phyloP scores from a whole-genome alignment of 2,113 vertebrate species.

The Elachura formosa region DNA sequence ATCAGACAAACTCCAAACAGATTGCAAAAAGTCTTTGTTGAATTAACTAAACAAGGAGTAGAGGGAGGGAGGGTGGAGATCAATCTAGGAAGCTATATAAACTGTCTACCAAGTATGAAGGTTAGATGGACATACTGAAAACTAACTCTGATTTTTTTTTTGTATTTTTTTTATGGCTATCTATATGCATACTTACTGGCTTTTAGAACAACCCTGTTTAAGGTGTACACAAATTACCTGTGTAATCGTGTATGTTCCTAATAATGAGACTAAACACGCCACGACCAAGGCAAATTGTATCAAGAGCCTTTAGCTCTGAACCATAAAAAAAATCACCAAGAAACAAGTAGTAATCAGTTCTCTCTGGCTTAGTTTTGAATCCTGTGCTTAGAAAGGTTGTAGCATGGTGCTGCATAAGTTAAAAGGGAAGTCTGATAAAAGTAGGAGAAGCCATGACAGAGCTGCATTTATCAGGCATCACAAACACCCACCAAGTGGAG shows the following conservation, averaged over 20 bases:
- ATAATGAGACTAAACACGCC: slow-evolving; percentile 45
- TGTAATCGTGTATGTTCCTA: slow-evolving; percentile 36
- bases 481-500: not conserved
- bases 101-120: slow-evolving; percentile 63
- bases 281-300: slow-evolving; percentile 50
- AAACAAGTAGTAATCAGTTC: slow-evolving; percentile 12
- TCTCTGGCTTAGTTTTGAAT: slow-evolving; percentile 9
- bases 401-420: not conserved
- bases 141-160: slow-evolving; percentile 11
- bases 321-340: not conserved
- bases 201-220: not conserved
- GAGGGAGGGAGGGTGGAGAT: slow-evolving; percentile 60
- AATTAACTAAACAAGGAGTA: slow-evolving; percentile 79
- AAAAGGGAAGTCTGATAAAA: slow-evolving; percentile 3
- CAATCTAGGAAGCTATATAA: slow-evolving; percentile 69
- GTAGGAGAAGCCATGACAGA: not conserved
- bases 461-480: not conserved
- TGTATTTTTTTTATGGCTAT: not conserved
- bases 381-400: not conserved
- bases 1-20: slow-evolving; percentile 83
- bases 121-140: slow-evolving; percentile 48
- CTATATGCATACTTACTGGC: not conserved
- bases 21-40: slow-evolving; percentile 81
- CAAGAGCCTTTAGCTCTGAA: slow-evolving; percentile 7
- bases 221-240: slow-evolving; percentile 46